These are phyloP conservation scores for Steatornis caripensis DNA, from an alignment of 2,113 vertebrate species.

Conservation along the genomic window DNA sequence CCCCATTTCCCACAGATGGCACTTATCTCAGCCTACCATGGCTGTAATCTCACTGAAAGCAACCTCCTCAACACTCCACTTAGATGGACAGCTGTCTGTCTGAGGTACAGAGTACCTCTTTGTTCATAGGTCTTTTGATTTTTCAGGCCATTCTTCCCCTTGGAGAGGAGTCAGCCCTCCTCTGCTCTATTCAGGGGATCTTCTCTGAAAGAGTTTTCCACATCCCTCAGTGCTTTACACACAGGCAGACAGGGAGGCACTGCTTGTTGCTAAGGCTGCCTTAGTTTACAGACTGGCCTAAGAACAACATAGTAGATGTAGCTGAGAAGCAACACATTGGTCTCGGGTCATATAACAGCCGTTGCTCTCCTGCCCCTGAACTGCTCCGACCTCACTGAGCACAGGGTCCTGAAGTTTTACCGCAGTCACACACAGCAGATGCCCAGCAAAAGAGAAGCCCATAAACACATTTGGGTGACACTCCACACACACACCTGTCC, in stretches of 20 bases:
- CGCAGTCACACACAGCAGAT: neutral
- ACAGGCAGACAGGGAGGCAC: neutral
- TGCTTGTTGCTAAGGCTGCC: neutral
- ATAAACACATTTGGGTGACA: neutral
- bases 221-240: neutral
- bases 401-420: neutral
- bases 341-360: neutral
- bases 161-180: neutral
- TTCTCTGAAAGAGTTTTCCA: neutral
- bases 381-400: neutral
- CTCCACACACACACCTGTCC: too few relatives aligned
- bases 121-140: constrained; percentile 3
- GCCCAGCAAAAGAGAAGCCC: neutral
- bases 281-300: neutral
- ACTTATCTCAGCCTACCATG: neutral
- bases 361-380: neutral
- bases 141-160: neutral
- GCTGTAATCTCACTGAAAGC: neutral
- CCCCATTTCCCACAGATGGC: neutral
- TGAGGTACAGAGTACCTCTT: neutral
- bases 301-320: neutral
- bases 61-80: neutral
- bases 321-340: neutral
- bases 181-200: neutral
- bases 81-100: neutral